Evolutionary conservation across 2,888 invertebrate species (phyloP).

Genomic region (Emmelina monodactyla): DNA sequence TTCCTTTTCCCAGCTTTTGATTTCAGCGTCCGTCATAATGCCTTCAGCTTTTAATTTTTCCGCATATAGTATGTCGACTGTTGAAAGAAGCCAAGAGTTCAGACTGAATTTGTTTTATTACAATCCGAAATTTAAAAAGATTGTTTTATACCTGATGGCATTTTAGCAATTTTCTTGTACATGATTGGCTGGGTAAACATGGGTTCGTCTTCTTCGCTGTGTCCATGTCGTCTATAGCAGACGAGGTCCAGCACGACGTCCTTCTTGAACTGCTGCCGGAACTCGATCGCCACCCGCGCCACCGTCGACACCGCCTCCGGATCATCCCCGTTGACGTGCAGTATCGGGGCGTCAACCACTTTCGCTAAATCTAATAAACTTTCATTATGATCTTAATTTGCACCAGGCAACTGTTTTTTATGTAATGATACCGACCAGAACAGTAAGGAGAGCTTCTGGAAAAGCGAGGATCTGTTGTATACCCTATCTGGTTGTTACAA

Average conservation of each 20-base stretch:
- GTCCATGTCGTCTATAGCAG: constrained; percentile 86
- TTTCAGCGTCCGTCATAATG: constrained; percentile 73
- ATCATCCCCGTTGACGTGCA: constrained; percentile 95
- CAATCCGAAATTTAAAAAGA: no score
- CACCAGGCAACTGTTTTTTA: no score
- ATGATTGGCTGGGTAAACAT: constrained; percentile 95
- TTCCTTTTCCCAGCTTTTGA: constrained; percentile 58
- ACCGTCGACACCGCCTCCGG: constrained; percentile 91
- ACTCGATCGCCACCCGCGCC: constrained; percentile 89
- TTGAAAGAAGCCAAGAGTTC: no score
- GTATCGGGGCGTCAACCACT: constrained; percentile 89
- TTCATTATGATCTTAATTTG: no score
- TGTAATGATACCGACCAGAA: constrained; percentile 61
- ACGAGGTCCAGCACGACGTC: constrained; percentile 87
- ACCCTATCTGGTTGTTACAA: constrained; percentile 84
- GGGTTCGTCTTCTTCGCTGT: constrained; percentile 95
- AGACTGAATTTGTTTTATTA: no score
- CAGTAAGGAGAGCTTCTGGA: constrained; percentile 90
- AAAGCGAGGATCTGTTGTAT: constrained; percentile 89
- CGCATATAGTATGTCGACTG: constrained; percentile 76
- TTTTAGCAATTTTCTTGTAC: constrained; percentile 85
- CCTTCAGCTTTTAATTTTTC: constrained; percentile 77
- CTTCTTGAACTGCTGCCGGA: constrained; percentile 85
- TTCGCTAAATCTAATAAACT: constrained; percentile 87
- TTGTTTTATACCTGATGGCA: no score